Conservation (phyloP, 2,113 vertebrate genomes). For the Coracopsis vasa region DNA sequence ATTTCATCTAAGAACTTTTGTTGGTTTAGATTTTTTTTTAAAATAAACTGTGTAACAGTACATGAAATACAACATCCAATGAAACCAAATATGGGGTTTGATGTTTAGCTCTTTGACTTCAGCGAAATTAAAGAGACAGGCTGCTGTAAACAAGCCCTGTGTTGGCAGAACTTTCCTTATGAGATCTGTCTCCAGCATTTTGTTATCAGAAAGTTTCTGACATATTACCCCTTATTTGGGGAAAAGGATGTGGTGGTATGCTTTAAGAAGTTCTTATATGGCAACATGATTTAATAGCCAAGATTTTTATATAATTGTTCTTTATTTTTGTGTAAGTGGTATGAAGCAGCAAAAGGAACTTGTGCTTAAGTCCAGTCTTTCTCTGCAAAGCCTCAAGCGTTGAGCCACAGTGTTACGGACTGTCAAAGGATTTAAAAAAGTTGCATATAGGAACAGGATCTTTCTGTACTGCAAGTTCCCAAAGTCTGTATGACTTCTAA, state of each 20-base stretch:
- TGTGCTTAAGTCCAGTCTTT: neutral
- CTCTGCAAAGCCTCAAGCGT: neutral
- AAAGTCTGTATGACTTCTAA: neutral
- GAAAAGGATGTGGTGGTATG: neutral
- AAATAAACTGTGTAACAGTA: neutral
- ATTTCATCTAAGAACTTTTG: neutral
- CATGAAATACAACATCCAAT: neutral
- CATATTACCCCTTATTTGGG: neutral
- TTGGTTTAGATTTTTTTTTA: neutral
- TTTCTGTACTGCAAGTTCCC: neutral
- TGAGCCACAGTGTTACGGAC: accelerated
- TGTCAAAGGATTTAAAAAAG: neutral
- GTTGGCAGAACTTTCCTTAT: neutral
- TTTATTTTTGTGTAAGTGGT: neutral
- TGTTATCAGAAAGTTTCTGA: neutral
- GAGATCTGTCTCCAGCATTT: neutral
- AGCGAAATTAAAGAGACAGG: neutral
- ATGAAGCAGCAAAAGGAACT: neutral
- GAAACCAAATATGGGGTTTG: accelerated
- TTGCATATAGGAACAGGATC: neutral
- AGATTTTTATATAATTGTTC: neutral
- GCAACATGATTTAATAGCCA: neutral
- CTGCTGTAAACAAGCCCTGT: neutral
- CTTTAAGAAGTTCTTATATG: neutral
- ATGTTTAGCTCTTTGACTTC: neutral